Evolutionary conservation across 2,113 vertebrate species (phyloP).

Genomic region (Psittacula cyanocephala): DNA sequence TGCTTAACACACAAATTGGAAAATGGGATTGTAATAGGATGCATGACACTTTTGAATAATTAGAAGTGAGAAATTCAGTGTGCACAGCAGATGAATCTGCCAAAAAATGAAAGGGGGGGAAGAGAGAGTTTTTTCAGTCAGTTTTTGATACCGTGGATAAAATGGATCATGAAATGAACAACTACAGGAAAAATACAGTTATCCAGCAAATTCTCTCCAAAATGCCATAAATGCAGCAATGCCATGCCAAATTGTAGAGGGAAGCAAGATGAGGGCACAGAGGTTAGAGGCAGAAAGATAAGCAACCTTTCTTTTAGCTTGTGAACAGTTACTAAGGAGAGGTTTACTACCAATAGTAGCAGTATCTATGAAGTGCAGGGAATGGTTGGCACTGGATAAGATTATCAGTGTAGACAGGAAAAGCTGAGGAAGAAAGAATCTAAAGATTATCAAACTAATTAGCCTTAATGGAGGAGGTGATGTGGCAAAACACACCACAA

Average conservation of each 20-base stretch:
- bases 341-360: neutral
- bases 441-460: neutral
- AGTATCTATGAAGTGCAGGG: neutral
- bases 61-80: conserved; percentile 21
- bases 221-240: neutral
- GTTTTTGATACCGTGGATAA: neutral
- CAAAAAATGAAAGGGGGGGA: neutral
- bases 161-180: neutral
- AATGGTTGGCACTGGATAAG: neutral
- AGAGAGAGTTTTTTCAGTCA: neutral
- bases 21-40: conserved; percentile 37
- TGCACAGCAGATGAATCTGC: neutral
- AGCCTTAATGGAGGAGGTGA: neutral
- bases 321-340: neutral
- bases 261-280: neutral
- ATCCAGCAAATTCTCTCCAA: neutral
- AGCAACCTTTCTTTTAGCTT: neutral
- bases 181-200: neutral
- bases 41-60: conserved; percentile 8
- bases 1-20: conserved; percentile 9
- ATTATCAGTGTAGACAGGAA: neutral
- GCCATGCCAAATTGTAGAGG: neutral
- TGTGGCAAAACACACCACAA: neutral
- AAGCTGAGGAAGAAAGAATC: neutral
- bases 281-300: neutral